phyloP scores from a whole-genome alignment of 2,797 vertebrate genomes.

The Atherinosoma microstoma region DNA sequence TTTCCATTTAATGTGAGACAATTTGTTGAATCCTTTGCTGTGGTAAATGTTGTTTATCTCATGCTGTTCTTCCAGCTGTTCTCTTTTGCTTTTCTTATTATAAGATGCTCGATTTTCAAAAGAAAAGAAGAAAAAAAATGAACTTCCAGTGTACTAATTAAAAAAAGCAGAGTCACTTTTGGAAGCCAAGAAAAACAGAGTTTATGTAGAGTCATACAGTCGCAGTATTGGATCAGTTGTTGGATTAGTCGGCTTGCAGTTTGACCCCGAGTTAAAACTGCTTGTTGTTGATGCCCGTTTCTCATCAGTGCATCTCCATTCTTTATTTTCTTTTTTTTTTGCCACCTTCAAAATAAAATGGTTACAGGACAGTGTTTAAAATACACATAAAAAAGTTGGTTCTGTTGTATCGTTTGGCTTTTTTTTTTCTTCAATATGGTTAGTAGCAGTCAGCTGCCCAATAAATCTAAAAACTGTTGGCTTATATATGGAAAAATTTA shows the following conservation, averaged over 20 bases:
- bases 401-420: not conserved
- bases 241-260: slow-evolving; percentile 21
- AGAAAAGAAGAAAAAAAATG: slow-evolving; percentile 14
- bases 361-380: not conserved
- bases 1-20: slow-evolving; percentile 63
- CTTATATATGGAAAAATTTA: not conserved
- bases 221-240: slow-evolving; percentile 32
- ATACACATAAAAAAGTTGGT: not conserved
- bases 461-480: slow-evolving; percentile 6
- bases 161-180: slow-evolving; percentile 71
- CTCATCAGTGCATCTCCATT: slow-evolving; percentile 10
- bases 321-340: not conserved
- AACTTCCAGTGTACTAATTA: slow-evolving; percentile 62
- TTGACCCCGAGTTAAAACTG: not conserved
- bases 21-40: slow-evolving; percentile 47
- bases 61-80: slow-evolving; percentile 60
- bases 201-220: slow-evolving; percentile 41
- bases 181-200: slow-evolving; percentile 52
- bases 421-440: not conserved
- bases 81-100: slow-evolving; percentile 63
- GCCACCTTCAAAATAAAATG: not conserved
- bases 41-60: slow-evolving; percentile 67
- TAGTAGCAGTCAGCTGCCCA: not conserved
- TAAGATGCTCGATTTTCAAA: slow-evolving; percentile 67
- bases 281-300: slow-evolving; percentile 11